Evolutionary conservation across 2,888 invertebrate genomes (phyloP).

Genomic region (Platycheirus rosarum): DNA sequence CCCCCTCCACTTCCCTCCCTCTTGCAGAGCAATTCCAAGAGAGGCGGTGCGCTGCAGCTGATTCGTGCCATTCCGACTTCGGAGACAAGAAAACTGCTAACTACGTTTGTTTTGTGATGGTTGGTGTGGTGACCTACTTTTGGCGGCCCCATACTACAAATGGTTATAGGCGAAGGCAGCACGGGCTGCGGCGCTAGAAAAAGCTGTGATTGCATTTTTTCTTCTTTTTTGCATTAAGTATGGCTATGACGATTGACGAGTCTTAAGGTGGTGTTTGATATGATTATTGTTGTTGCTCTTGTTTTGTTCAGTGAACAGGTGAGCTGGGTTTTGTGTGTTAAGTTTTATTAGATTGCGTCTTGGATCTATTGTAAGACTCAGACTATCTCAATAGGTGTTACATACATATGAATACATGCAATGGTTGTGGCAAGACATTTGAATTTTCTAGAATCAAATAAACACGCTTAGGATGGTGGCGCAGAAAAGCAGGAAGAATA

Average conservation of each 20-base stretch:
- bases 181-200: constrained; percentile 54
- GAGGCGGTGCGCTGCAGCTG: background rate
- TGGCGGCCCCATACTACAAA: constrained; percentile 57
- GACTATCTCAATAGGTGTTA: too few species aligned
- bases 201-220: constrained; percentile 64
- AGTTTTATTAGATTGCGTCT: constrained; percentile 7
- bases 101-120: constrained; percentile 48
- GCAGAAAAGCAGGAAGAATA: background rate
- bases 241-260: constrained; percentile 3
- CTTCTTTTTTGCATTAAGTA: background rate
- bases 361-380: background rate
- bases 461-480: background rate
- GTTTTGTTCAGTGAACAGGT: constrained; percentile 19
- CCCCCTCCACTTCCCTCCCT: background rate
- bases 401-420: too few species aligned
- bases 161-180: constrained; percentile 19
- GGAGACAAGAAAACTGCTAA: constrained; percentile 62
- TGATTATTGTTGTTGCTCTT: background rate
- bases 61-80: constrained; percentile 28
- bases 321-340: constrained; percentile 16
- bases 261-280: constrained; percentile 47
- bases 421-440: background rate
- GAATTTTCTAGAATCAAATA: background rate
- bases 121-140: constrained; percentile 61
- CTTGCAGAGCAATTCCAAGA: background rate